A percentile compares a stretch with the other conserved stretches of the same genome.
These are phyloP conservation scores for Theocolax elegans DNA, from an alignment of 1,140 invertebrate species.

Conservation along the genomic window DNA sequence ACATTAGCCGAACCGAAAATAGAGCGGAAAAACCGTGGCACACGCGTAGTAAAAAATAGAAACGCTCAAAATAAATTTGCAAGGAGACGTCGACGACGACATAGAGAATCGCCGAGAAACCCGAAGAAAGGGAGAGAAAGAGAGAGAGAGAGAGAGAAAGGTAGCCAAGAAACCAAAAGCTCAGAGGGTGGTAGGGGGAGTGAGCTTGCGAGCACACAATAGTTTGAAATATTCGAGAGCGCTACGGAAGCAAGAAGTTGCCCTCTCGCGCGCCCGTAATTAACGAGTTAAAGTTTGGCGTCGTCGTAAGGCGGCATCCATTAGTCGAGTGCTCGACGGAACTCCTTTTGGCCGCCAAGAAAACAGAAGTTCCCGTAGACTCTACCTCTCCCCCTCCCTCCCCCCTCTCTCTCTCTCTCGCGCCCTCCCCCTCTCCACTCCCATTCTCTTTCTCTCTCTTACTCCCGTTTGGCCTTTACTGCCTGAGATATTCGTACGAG, in stretches of 20 bases:
- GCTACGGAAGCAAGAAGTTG: conserved; percentile 63
- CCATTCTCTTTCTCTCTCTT: conserved; percentile 1
- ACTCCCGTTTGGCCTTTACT: conserved; percentile 32
- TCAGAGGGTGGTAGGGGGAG: conserved; percentile 3
- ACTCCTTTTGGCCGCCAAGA: conserved; percentile 68
- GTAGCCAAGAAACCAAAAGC: conserved; percentile 3
- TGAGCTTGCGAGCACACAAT: conserved; percentile 67
- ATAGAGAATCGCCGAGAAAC: too few relatives aligned
- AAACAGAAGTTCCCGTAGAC: conserved; percentile 55
- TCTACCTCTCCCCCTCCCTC: conserved; percentile 5
- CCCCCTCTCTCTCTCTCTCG: background rate
- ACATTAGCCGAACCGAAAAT: too few relatives aligned
- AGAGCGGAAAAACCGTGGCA: too few relatives aligned
- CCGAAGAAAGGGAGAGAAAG: background rate
- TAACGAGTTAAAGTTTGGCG: conserved; percentile 70
- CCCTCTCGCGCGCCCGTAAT: conserved; percentile 65
- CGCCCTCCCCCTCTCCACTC: conserved; percentile 26
- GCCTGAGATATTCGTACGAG: conserved; percentile 6
- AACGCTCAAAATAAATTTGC: too few relatives aligned
- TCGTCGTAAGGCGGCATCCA: conserved; percentile 66
- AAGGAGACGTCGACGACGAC: too few relatives aligned
- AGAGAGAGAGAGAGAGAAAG: conserved; percentile 2
- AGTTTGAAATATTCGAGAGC: conserved; percentile 69
- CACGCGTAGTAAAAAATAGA: too few relatives aligned
- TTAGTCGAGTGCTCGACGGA: conserved; percentile 66